Percentiles rank a stretch among this genome's conserved stretches.
Evolutionary conservation across 2,113 vertebrate species (phyloP).

Genomic region (Chamaea fasciata): DNA sequence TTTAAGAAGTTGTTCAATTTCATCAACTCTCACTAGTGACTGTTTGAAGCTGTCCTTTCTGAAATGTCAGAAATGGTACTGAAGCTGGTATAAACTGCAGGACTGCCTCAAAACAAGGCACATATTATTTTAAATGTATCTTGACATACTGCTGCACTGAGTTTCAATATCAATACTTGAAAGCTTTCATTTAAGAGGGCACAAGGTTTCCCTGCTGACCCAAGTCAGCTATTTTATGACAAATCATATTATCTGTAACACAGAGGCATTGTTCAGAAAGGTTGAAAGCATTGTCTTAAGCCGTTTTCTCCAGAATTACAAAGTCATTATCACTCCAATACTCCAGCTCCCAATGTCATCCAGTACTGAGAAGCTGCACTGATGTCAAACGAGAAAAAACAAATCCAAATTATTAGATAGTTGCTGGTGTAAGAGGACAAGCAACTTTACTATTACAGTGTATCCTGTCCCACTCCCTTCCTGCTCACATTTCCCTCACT

Average conservation of each 20-base stretch:
- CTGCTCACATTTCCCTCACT: neutral
- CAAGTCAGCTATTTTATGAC: neutral
- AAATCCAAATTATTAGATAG: neutral
- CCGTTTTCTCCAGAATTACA: neutral
- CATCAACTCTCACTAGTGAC: neutral
- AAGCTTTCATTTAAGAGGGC: neutral
- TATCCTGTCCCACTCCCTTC: neutral
- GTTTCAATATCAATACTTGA: neutral
- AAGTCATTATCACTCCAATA: neutral
- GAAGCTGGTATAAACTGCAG: neutral
- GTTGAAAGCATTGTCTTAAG: neutral
- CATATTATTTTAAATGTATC: neutral
- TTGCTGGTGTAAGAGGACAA: neutral
- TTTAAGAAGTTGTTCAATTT: conserved; percentile 15
- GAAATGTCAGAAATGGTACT: neutral
- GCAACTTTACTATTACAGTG: neutral
- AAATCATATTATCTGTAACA: neutral
- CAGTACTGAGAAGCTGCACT: neutral
- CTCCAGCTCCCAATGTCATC: neutral
- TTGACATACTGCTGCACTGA: neutral
- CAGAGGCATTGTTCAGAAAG: neutral
- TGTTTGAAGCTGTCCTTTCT: neutral
- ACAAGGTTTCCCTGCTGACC: neutral
- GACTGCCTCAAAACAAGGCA: neutral
- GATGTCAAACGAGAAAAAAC: neutral